phyloP scores from a whole-genome alignment of 2,113 vertebrate species.

The Amblyornis subalaris region DNA sequence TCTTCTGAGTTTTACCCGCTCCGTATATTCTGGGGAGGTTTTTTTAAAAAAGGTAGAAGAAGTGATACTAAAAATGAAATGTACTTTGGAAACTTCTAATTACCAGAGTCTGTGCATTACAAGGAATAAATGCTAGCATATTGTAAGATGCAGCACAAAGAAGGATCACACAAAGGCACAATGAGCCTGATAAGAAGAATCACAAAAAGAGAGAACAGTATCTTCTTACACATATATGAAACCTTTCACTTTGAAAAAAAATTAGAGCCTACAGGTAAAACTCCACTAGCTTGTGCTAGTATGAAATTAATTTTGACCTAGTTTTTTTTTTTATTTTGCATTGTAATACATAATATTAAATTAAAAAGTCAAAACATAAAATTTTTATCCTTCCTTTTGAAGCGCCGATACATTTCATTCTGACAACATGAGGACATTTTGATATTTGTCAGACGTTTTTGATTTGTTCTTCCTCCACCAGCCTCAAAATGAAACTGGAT shows the following conservation, averaged over 20 bases:
- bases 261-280: constrained; percentile 27
- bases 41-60: neutral
- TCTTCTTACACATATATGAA: neutral
- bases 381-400: constrained; percentile 12
- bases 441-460: constrained; percentile 24
- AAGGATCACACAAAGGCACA: neutral
- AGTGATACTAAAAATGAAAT: neutral
- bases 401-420: neutral
- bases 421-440: constrained; percentile 24
- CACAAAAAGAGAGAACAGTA: neutral
- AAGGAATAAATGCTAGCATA: neutral
- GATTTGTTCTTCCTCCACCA: constrained; percentile 16
- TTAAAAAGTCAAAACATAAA: constrained; percentile 28
- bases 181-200: constrained; percentile 6
- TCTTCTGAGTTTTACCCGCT: neutral
- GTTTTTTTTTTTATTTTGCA: neutral
- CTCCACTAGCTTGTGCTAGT: neutral
- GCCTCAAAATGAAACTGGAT: neutral
- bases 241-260: constrained; percentile 14
- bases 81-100: neutral
- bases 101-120: neutral
- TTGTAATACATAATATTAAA: constrained; percentile 16
- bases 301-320: constrained; percentile 42
- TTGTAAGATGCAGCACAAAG: neutral
- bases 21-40: neutral